A percentile compares a stretch with the other conserved stretches of the same genome.
Evolutionary conservation across 2,113 vertebrate genomes (phyloP).

Genomic region (Seriola dumerili): DNA sequence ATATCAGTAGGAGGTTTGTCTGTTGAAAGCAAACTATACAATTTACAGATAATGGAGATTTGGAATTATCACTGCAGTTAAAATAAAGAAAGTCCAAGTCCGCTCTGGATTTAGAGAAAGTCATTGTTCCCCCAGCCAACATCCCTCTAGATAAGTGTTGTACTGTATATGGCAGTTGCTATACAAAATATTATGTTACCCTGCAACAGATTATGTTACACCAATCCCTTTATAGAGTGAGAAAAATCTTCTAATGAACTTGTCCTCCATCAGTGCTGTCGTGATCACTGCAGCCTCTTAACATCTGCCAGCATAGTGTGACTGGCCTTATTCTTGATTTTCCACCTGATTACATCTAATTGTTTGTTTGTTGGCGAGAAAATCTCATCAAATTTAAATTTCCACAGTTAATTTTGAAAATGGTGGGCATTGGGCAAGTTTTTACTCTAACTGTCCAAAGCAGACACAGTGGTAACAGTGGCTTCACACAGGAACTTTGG

Average conservation of each 20-base stretch:
- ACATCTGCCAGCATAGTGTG: slow-evolving; percentile 2
- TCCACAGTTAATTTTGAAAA: neutral
- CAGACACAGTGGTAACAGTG: neutral
- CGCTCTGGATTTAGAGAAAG: neutral
- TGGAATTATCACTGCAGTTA: neutral
- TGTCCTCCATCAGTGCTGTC: slow-evolving; percentile 4
- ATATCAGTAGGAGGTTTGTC: neutral
- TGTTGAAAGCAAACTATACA: neutral
- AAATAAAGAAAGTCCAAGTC: neutral
- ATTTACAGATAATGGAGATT: neutral
- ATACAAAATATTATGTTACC: neutral
- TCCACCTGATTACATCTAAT: neutral
- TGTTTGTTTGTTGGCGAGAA: slow-evolving; percentile 13
- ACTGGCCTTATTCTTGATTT: neutral
- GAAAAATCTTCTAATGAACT: neutral
- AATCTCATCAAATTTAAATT: slow-evolving; percentile 3
- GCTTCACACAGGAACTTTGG: too few species aligned
- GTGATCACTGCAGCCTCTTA: slow-evolving; percentile 20
- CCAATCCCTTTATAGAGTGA: neutral
- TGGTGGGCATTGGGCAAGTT: neutral
- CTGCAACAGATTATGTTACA: neutral
- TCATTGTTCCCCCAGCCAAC: neutral
- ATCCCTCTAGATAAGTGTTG: neutral
- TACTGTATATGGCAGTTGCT: neutral
- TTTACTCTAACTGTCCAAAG: neutral